Conservation (phyloP, 2,888 invertebrate genomes). For the Caenorhabditis doughertyi region DNA sequence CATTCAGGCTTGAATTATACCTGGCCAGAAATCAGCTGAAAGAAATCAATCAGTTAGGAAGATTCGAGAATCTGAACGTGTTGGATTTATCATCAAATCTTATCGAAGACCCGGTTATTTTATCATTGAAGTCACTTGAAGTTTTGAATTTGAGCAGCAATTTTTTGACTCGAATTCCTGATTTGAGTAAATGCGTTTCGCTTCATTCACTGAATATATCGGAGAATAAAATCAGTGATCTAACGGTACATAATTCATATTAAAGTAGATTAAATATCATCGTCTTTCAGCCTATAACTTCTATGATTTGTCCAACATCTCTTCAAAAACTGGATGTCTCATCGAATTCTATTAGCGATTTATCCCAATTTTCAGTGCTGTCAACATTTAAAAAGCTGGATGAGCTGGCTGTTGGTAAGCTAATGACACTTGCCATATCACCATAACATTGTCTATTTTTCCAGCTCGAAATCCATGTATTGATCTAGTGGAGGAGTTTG, state of each 20-base stretch:
- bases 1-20: constrained; percentile 35
- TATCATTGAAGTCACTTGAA: constrained; percentile 41
- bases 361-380: constrained; percentile 46
- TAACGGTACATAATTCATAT: constrained; percentile 19
- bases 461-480: constrained; percentile 49
- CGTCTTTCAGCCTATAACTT: constrained; percentile 9
- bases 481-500: constrained; percentile 24
- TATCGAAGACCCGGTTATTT: constrained; percentile 17
- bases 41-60: constrained; percentile 10
- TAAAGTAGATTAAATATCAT: neutral
- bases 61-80: constrained; percentile 42
- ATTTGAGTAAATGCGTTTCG: constrained; percentile 39
- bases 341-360: constrained; percentile 49
- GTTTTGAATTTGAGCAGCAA: constrained; percentile 32
- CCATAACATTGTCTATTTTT: too few species aligned
- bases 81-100: constrained; percentile 46
- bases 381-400: constrained; percentile 27
- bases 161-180: constrained; percentile 24
- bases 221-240: constrained; percentile 36
- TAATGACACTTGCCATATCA: too few species aligned
- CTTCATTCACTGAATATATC: constrained; percentile 29
- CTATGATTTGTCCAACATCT: neutral
- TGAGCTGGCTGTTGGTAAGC: constrained; percentile 18
- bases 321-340: constrained; percentile 36
- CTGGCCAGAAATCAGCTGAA: constrained; percentile 48